These are phyloP conservation scores for Aphelenchoides besseyi DNA, from an alignment of 1,140 invertebrate species.

Conservation along the genomic window DNA sequence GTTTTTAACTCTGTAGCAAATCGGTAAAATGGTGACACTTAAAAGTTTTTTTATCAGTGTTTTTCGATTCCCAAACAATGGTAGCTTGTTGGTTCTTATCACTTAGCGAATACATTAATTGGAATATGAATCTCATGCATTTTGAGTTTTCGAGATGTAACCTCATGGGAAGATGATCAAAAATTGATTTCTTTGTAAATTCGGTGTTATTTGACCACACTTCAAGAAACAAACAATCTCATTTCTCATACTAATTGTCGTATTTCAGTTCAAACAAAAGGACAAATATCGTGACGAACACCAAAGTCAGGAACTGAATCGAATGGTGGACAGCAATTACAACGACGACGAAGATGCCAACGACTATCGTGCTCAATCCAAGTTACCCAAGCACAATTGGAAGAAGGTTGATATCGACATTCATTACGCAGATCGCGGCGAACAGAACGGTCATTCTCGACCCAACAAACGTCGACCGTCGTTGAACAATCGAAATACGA, in stretches of 20 bases:
- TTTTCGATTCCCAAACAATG: not conserved
- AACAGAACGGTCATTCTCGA: not conserved
- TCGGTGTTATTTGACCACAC: no score
- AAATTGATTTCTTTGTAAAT: not conserved
- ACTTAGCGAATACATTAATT: not conserved
- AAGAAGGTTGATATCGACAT: slow-evolving; percentile 41
- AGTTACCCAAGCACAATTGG: slow-evolving; percentile 37
- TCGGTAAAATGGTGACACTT: not conserved
- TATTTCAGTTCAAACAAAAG: not conserved
- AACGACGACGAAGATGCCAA: not conserved
- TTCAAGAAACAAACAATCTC: no score
- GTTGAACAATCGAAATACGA: not conserved
- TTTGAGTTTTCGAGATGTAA: not conserved
- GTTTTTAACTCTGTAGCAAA: no score
- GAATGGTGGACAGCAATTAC: not conserved
- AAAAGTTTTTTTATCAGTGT: not conserved
- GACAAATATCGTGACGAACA: not conserved
- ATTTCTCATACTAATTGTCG: not conserved
- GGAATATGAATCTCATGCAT: not conserved
- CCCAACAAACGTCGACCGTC: not conserved
- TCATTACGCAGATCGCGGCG: slow-evolving; percentile 25
- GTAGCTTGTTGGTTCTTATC: not conserved
- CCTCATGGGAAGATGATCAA: not conserved
- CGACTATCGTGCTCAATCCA: slow-evolving; percentile 7
- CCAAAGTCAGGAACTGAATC: not conserved